Evolutionary conservation across 1,140 invertebrate species (phyloP).

Genomic region (Nebria ingens): DNA sequence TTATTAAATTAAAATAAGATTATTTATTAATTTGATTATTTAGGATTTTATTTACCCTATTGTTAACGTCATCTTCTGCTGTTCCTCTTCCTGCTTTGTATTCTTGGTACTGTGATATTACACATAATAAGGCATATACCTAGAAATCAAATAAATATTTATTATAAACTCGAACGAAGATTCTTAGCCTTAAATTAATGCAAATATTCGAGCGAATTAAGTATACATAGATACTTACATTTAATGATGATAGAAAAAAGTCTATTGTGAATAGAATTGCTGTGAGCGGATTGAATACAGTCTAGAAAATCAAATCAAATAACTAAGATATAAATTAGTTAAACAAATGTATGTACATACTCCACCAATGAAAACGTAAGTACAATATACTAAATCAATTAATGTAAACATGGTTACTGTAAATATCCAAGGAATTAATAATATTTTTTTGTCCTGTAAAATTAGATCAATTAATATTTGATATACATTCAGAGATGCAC

Average conservation of each 20-base stretch:
- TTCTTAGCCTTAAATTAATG: background rate
- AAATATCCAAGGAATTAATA: slow-evolving; percentile 10
- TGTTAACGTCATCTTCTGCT: slow-evolving; percentile 43
- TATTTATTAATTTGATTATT: too few relatives aligned
- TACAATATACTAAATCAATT: background rate
- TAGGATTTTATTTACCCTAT: slow-evolving; percentile 22
- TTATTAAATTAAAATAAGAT: too few relatives aligned
- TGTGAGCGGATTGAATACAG: background rate
- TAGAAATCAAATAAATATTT: slow-evolving; percentile 33
- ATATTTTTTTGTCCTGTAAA: slow-evolving; percentile 10
- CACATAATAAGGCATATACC: slow-evolving; percentile 67
- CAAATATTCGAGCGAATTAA: background rate
- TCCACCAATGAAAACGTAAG: slow-evolving; percentile 3
- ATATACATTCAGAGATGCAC: background rate
- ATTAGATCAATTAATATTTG: background rate
- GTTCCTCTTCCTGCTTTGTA: slow-evolving; percentile 61
- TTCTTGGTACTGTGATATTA: slow-evolving; percentile 73
- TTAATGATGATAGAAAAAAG: slow-evolving; percentile 4
- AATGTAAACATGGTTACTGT: background rate
- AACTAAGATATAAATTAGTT: background rate
- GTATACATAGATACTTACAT: background rate
- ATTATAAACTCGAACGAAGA: background rate
- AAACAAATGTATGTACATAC: background rate
- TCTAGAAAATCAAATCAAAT: background rate
- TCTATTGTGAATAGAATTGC: slow-evolving; percentile 12